Percentiles rank a stretch among this genome's conserved stretches.
Conservation (phyloP, 2,797 vertebrate species). For the Aselliscus stoliczkanus region DNA sequence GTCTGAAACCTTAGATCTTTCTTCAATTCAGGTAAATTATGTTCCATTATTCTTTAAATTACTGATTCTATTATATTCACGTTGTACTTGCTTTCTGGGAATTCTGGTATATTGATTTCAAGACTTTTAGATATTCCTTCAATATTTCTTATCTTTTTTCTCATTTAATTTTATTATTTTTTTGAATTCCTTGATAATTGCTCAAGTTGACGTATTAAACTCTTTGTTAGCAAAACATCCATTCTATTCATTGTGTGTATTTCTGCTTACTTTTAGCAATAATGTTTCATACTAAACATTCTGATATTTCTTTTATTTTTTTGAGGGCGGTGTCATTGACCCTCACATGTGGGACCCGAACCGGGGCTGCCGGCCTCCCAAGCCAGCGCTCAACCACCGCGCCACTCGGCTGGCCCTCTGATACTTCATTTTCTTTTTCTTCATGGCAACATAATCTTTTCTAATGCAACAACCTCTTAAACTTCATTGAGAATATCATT, state of each 20-base stretch:
- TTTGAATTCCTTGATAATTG: background rate
- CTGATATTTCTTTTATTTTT: background rate
- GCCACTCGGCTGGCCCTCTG: no score
- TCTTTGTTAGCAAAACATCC: background rate
- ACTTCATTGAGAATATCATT: background rate
- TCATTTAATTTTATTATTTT: background rate
- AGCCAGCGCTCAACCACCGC: no score
- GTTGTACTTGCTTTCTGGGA: background rate
- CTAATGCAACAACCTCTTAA: background rate
- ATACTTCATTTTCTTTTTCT: background rate
- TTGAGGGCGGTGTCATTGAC: no score
- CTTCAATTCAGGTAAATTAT: background rate
- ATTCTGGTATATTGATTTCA: background rate
- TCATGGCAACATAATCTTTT: background rate
- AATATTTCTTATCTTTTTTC: background rate
- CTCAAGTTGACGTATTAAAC: constrained; percentile 13
- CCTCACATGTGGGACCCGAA: no score
- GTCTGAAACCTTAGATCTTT: background rate
- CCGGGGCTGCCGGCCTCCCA: no score
- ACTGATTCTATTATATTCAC: background rate
- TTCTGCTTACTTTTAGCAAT: constrained; percentile 4
- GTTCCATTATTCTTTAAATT: constrained; percentile 3
- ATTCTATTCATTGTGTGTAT: background rate
- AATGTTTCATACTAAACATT: background rate
- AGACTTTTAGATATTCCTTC: background rate